These are phyloP conservation scores for Apis florea DNA, from an alignment of 1,140 invertebrate genomes.

Conservation along the genomic window DNA sequence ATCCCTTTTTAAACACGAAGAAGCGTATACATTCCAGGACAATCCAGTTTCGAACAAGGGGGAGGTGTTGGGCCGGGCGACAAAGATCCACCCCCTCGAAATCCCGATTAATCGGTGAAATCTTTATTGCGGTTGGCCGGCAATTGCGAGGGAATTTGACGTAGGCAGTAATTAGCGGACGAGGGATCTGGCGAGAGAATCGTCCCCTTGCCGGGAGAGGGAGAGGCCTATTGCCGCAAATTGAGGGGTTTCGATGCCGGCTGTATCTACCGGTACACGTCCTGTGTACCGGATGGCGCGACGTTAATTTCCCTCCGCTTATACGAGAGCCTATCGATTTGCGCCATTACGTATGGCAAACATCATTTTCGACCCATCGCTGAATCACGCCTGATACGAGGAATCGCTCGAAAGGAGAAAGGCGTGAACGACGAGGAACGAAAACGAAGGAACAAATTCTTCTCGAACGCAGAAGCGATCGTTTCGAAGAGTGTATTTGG, in stretches of 20 bases:
- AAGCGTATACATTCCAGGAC: no score
- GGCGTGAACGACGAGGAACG: no score
- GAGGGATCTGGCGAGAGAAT: constrained; percentile 29
- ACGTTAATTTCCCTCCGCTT: constrained; percentile 52
- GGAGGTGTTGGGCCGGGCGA: no score
- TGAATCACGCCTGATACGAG: constrained; percentile 27
- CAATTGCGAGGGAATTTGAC: constrained; percentile 44
- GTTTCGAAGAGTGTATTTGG: no score
- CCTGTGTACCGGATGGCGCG: constrained; percentile 39
- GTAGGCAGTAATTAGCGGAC: constrained; percentile 43
- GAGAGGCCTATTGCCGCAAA: constrained; percentile 45
- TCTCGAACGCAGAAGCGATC: no score
- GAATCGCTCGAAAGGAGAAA: no score
- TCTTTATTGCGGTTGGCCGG: constrained; percentile 45
- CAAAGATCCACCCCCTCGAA: neutral
- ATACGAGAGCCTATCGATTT: constrained; percentile 48
- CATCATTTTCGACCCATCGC: constrained; percentile 50
- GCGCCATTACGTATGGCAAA: constrained; percentile 43
- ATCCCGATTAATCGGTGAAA: constrained; percentile 43
- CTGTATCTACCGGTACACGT: constrained; percentile 44
- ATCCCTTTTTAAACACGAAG: no score
- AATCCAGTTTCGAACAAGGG: no score
- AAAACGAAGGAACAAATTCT: no score
- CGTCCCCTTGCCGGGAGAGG: constrained; percentile 28
- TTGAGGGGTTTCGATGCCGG: constrained; percentile 50